Conservation (phyloP, 2,888 invertebrate species). For the Heliconius ismenius region DNA sequence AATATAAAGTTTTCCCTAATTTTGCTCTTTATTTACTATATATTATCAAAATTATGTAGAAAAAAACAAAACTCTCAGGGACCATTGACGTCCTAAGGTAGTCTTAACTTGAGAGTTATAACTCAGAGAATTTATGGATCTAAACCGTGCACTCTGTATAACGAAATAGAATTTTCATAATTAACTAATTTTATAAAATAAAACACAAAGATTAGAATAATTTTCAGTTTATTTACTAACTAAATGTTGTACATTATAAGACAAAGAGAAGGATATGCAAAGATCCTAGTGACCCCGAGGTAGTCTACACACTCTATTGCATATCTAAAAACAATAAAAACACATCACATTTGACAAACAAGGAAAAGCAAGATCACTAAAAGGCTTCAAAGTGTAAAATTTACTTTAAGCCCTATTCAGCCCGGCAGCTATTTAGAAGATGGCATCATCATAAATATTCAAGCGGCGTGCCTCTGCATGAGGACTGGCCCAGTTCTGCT, state of each 20-base stretch:
- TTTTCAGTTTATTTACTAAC: no score
- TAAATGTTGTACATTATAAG: background rate
- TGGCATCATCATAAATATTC: slow-evolving; percentile 38
- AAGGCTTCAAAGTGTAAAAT: slow-evolving; percentile 28
- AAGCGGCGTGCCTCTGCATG: slow-evolving; percentile 37
- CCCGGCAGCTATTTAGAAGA: slow-evolving; percentile 29
- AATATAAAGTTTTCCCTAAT: background rate
- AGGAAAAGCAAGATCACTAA: background rate
- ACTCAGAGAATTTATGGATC: no score
- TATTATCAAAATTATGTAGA: no score
- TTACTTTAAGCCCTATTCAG: slow-evolving; percentile 30
- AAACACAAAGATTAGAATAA: no score
- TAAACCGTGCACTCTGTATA: no score
- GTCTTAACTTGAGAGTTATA: no score
- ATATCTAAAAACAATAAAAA: background rate
- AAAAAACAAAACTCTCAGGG: no score
- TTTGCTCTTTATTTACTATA: background rate
- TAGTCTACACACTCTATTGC: no score
- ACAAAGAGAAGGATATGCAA: background rate
- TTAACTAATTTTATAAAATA: no score
- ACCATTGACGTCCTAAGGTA: no score
- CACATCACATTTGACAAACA: background rate
- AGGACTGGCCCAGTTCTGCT: slow-evolving; percentile 18
- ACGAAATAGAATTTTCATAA: background rate
- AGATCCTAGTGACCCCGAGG: background rate